Evolutionary conservation across 2,113 vertebrate genomes (phyloP), one percentile per base, ranked within the genome.

Genomic region (Erythrocercus mccallii): DNA sequence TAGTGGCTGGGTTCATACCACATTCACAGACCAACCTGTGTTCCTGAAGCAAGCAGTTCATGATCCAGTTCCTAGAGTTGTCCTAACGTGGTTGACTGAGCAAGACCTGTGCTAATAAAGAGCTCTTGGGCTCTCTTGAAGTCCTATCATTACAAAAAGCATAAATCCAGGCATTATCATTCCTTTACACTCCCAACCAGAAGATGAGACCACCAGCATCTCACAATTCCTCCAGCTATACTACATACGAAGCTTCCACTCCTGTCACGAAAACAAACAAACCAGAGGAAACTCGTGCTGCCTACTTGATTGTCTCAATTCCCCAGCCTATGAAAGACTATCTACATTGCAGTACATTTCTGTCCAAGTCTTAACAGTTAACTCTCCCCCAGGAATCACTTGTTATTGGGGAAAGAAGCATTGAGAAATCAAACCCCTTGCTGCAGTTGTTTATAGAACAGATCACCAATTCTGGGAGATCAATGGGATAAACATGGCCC

Each of bases 191-290:
- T 90, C 79, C 28, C 45, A 79, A 16, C 2, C 65, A 77, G 57
- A 88, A 61, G 37, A 70, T 40, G 27, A n/a, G n/a, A n/a, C 74
- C 47, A 50, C 17, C 19, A 78, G 69, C 27, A 80, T 66, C 40
- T 44, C 70, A 42, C n/a, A 2, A 0, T 10, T 93, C 27, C 60
- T 79, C 31, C 62, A 92, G 83, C 65, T 71, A 76, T 42, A 20
- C 30, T 61, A 77, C 72, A 16, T 12, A 37, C 8, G 13, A 68
- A 51, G n/a, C 45, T 88, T 91, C 44, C 68, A 44, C 42, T 84
- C 28, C 76, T 80, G 44, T 54, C 83, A 93, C 1, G 7, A 92
- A 95, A 95, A 92, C 35, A 93, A 96, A 91, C 45, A 92, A 88
- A 81, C 65, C 7, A 3, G 88, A 90, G 81, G 84, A 57, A 96